Conservation (phyloP, 1,140 invertebrate species). For the Megalonaias nervosa region DNA sequence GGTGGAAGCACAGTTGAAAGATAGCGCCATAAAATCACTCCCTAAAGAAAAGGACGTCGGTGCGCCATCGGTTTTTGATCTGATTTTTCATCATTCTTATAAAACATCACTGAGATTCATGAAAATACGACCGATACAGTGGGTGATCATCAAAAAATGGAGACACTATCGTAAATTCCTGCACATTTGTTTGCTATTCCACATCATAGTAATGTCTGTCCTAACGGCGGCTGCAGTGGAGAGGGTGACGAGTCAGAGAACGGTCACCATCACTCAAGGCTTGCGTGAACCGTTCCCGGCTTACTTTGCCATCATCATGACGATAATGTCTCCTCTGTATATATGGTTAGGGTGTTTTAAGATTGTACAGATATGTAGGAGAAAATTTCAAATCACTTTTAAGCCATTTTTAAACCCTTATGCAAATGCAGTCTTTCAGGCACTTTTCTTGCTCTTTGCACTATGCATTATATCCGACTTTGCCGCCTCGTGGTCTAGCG, state of each 20-base stretch:
- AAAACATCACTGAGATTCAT: slow-evolving; percentile 36
- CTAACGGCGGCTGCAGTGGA: slow-evolving; percentile 36
- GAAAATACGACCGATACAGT: slow-evolving; percentile 27
- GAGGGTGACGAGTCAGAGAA: not conserved
- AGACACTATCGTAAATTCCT: slow-evolving; percentile 27
- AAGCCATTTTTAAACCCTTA: slow-evolving; percentile 17
- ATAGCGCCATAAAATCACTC: not conserved
- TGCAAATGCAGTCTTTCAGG: slow-evolving; percentile 24
- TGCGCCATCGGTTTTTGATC: slow-evolving; percentile 38
- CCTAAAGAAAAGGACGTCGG: not conserved
- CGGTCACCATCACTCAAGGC: not conserved
- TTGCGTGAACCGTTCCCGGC: slow-evolving; percentile 1
- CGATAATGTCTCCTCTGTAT: slow-evolving; percentile 23
- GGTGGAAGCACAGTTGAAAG: not conserved
- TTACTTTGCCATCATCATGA: slow-evolving; percentile 22
- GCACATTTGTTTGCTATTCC: slow-evolving; percentile 32
- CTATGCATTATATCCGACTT: slow-evolving; percentile 44
- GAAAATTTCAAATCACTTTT: slow-evolving; percentile 6
- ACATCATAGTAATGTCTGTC: slow-evolving; percentile 31
- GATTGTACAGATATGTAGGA: not conserved
- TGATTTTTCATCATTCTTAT: slow-evolving; percentile 31
- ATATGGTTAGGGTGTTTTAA: slow-evolving; percentile 1
- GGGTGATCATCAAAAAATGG: slow-evolving; percentile 44
- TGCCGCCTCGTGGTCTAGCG: not conserved
- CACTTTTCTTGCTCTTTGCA: slow-evolving; percentile 44